Conservation (phyloP, 1,140 invertebrate species). For the Sitophilus oryzae region DNA sequence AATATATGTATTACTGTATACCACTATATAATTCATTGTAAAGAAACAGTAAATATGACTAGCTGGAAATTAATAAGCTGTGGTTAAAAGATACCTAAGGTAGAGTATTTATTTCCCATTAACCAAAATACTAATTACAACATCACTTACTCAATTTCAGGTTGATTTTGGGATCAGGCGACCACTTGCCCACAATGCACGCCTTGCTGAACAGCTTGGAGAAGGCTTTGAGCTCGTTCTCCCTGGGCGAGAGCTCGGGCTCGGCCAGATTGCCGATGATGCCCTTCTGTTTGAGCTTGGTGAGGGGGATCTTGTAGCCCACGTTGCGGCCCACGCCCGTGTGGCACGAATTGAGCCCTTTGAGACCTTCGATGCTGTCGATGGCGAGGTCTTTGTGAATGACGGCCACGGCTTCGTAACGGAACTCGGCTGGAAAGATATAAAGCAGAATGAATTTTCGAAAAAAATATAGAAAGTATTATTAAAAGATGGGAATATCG, state of each 20-base stretch:
- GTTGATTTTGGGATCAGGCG: conserved; percentile 63
- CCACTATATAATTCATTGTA: no score
- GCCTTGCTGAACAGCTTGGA: conserved; percentile 67
- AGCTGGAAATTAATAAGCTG: no score
- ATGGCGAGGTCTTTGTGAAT: conserved; percentile 64
- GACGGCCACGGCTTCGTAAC: conserved; percentile 72
- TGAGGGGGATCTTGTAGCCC: conserved; percentile 70
- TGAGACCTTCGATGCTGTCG: conserved; percentile 56
- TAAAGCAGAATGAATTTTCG: no score
- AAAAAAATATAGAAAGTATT: no score
- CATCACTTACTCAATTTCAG: conserved; percentile 63
- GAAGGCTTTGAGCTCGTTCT: conserved; percentile 67
- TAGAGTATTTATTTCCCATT: no score
- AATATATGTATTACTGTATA: no score
- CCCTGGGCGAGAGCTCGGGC: conserved; percentile 61
- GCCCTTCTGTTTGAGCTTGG: conserved; percentile 62
- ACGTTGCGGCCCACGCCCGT: conserved; percentile 73
- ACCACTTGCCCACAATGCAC: conserved; percentile 75
- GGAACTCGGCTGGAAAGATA: conserved; percentile 58
- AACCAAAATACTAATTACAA: no score
- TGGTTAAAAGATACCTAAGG: no score
- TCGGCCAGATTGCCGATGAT: conserved; percentile 61
- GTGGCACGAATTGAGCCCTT: conserved; percentile 71
- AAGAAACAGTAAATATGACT: no score
- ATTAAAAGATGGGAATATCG: no score